Conservation (phyloP, 2,113 vertebrate genomes). For the Ptyas mucosa region DNA sequence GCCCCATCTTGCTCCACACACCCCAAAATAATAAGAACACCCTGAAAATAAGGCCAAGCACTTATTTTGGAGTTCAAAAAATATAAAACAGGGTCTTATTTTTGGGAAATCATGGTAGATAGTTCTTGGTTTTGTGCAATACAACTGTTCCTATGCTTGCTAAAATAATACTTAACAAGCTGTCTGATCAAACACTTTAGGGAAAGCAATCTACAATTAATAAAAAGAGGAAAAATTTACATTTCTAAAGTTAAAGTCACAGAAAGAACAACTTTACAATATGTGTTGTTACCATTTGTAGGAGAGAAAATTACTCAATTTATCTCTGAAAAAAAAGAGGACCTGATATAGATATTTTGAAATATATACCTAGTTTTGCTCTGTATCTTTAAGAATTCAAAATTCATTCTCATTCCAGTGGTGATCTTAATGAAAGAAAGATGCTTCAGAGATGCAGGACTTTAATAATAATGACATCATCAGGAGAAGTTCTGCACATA, state of each 20-base stretch:
- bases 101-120: not conserved
- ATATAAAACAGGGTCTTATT: too few species aligned
- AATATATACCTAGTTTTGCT: not conserved
- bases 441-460: not conserved
- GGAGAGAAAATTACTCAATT: not conserved
- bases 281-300: not conserved
- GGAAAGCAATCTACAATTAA: not conserved
- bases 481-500: not conserved
- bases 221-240: not conserved
- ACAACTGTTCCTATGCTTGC: not conserved
- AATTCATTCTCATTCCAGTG: not conserved
- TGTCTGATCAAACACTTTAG: not conserved
- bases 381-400: not conserved
- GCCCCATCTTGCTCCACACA: too few species aligned
- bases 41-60: too few species aligned
- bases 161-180: not conserved
- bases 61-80: too few species aligned
- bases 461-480: not conserved
- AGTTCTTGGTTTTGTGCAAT: not conserved
- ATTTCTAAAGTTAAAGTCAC: not conserved
- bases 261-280: not conserved
- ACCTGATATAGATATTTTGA: not conserved
- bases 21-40: too few species aligned
- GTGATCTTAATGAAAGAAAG: not conserved
- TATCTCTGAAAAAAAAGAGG: not conserved